Conservation (phyloP, 2,113 vertebrate genomes). For the Ariopsis seemanni region DNA sequence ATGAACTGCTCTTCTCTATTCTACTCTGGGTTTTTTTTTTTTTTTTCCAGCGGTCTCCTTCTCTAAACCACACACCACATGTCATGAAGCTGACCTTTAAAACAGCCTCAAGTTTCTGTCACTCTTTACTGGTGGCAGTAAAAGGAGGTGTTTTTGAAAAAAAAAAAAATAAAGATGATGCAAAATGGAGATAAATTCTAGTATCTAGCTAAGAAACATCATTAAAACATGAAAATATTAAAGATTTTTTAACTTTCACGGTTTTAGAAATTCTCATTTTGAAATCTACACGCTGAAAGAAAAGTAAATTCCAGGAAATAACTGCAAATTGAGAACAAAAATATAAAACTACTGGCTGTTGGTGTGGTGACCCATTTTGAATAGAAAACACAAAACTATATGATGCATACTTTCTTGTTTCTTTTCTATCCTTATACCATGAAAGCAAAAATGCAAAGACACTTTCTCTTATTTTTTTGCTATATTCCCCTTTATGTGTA, state of each 20-base stretch:
- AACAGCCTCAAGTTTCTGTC: slow-evolving; percentile 33
- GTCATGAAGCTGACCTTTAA: slow-evolving; percentile 53
- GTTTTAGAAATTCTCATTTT: neutral
- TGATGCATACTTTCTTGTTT: too few species aligned
- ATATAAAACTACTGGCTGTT: too few species aligned
- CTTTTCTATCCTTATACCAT: too few species aligned
- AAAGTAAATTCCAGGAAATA: too few species aligned
- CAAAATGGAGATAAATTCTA: neutral
- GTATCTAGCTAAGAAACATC: neutral
- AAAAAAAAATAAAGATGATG: slow-evolving; percentile 12
- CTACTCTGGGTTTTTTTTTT: slow-evolving; percentile 48
- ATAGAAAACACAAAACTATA: too few species aligned
- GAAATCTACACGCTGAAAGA: neutral
- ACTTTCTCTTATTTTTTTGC: too few species aligned
- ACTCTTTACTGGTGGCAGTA: slow-evolving; percentile 12
- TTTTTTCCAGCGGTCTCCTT: slow-evolving; percentile 32
- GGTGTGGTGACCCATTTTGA: too few species aligned
- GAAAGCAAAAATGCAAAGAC: too few species aligned
- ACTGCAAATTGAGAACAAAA: too few species aligned
- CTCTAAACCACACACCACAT: slow-evolving; percentile 55
- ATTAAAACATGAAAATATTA: neutral
- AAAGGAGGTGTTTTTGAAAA: neutral
- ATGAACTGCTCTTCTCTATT: slow-evolving; percentile 42
- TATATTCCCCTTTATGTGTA: neutral
- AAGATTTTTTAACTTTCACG: neutral